Evolutionary conservation across 2,888 invertebrate species (phyloP), one percentile per base, ranked within the genome.

Genomic region (Polymixis lichenea): DNA sequence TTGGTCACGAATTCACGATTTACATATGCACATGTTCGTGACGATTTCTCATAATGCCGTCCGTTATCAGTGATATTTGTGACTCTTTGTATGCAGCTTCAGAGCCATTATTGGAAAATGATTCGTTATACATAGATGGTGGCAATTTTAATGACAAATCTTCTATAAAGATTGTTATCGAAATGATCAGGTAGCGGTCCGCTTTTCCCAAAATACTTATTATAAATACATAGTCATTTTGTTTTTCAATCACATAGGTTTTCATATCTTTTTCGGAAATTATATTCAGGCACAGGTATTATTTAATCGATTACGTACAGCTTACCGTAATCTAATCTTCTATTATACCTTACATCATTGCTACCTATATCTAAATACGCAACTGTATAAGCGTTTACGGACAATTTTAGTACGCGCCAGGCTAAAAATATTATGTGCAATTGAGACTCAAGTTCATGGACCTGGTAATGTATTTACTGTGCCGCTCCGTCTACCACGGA

Each of bases 371-470:
- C n/a, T n/a, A 67, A 56, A 38, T 38, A 80, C 62, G 62, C 49
- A 70, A 77, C 60, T 73, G 56, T 56, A 77, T 22, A 58, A n/a
- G 69, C 56, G 62, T 60, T 81, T 66, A 70, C 73, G 51, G 77
- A 71, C 72, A 77, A 65, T 72, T 75, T 87, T 71, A 78, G 82
- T 82, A 81, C 80, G 87, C 83, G 83, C 78, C 79, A 79, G 79
- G 90, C 90, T 93, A 92, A 92, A 92, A 91, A 93, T 93, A 93
- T 86, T 84, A 89, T 80, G 75, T 83, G 85, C 91, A 75, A 78
- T 87, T 78, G 88, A 89, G 89, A 88, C 88, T 89, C 93, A 95
- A 95, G 95, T 95, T 95, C 95, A 94, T 87, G 92, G 92, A 95
- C 94, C 94, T 93, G 89, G 87, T 92, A 93, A 86, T 89, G 85